Base-by-base conservation (phyloP, 1,140 invertebrate species). In the Helicorthomorpha holstii region DNA sequence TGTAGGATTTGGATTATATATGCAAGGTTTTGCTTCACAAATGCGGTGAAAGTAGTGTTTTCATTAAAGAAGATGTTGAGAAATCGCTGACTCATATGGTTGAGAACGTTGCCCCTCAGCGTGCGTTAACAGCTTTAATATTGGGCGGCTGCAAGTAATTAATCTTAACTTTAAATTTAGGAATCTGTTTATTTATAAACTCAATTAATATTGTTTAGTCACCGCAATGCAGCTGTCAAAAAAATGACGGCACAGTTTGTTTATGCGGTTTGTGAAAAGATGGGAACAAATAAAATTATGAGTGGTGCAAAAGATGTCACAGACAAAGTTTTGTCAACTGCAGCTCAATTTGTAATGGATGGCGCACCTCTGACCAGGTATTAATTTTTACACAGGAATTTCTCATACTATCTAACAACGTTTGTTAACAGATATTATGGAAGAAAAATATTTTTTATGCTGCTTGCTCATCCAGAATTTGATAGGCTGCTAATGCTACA, bases 31-130 rank as follows among this genome's bases (percentile, higher is more conserved):
- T 97, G 24, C 68, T 97, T 19, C 80, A 85, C 54, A 80, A 90
- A 58, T 85, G 85, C 38, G 85, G 86, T 0, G 92, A 96, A 62
- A 93, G 87, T 1, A 94, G 93, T 65, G 81, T 81, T 58, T 97
- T 96, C 63, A 73, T 96, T 24, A 72, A 89, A 38, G 82, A 81
- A 19, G 91, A 95, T 66, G 82, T 86, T 12, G 82, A 85, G 19
- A 70, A 73, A n/a, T 83, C 89, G 22, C 62, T 97, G 27, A 80
- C 82, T 57, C 70, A 75, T 3, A 83, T 95, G 76, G 75, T 87
- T 27, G 79, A 83, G 46, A 75, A 78, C 61, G 62, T 82, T 41
- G 75, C 69, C 54, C 76, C 73, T 42, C 65, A 67, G 26, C 77
- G 77, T 66, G 71, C 70, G 29, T 69, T 81, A 3, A 46, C 64